Evolutionary conservation across 2,888 invertebrate species (phyloP).

Genomic region (Malthinus flaveolus): DNA sequence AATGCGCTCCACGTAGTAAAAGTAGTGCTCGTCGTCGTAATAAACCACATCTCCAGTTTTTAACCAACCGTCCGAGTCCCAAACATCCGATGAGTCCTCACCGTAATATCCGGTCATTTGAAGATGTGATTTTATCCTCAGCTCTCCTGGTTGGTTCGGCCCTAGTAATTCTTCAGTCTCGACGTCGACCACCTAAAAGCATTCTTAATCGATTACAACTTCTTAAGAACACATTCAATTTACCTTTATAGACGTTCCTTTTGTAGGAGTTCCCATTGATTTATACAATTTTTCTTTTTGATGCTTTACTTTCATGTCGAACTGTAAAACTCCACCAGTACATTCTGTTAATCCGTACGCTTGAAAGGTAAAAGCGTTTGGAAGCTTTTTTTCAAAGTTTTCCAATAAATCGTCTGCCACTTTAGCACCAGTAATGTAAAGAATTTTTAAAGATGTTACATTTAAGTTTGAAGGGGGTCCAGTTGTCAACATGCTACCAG

Average conservation of each 20-base stretch:
- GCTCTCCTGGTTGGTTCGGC: slow-evolving; percentile 56
- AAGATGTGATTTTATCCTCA: slow-evolving; percentile 54
- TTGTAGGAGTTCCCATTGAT: slow-evolving; percentile 39
- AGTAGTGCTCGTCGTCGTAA: slow-evolving; percentile 54
- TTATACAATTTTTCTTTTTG: slow-evolving; percentile 20
- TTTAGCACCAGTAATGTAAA: slow-evolving; percentile 25
- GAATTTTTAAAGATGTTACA: neutral
- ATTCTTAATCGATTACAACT: neutral
- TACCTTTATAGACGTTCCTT: slow-evolving; percentile 50
- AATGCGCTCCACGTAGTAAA: slow-evolving; percentile 54
- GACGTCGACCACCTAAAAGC: slow-evolving; percentile 55
- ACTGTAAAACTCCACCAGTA: neutral
- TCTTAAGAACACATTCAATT: too few species aligned
- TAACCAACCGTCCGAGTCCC: slow-evolving; percentile 54
- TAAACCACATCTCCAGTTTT: slow-evolving; percentile 58
- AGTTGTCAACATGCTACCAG: neutral
- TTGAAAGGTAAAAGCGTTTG: slow-evolving; percentile 38
- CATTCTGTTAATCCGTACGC: slow-evolving; percentile 5
- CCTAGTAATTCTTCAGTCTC: slow-evolving; percentile 55
- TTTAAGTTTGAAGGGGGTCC: neutral
- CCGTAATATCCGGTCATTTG: slow-evolving; percentile 55
- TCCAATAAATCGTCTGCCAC: slow-evolving; percentile 16
- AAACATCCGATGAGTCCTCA: slow-evolving; percentile 50
- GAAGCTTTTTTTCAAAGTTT: slow-evolving; percentile 34
- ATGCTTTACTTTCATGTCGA: neutral